Percentiles rank a stretch among this genome's conserved stretches.
Conservation (phyloP, 2,113 vertebrate species). For the Lophius piscatorius region DNA sequence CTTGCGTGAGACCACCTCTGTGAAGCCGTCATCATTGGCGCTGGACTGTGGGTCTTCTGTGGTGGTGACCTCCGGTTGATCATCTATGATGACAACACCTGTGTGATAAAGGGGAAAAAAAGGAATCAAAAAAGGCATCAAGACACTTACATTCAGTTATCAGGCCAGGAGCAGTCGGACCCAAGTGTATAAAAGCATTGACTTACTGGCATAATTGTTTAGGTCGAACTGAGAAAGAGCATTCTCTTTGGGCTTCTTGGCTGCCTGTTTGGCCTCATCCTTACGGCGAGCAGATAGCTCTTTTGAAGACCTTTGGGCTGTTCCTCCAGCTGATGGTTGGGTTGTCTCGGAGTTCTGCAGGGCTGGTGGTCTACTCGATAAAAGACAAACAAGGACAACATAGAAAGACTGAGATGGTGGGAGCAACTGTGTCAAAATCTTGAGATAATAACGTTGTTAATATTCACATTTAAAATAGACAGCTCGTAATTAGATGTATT, state of each 20-base stretch:
- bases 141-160: neutral
- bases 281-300: slow-evolving; percentile 87
- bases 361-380: slow-evolving; percentile 56
- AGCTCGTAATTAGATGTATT: no score
- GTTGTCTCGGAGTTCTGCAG: slow-evolving; percentile 82
- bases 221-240: slow-evolving; percentile 98
- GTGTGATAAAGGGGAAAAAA: slow-evolving; percentile 51
- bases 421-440: no score
- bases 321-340: slow-evolving; percentile 62
- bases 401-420: no score
- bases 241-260: slow-evolving; percentile 96
- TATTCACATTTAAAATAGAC: no score
- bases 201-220: slow-evolving; percentile 98
- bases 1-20: slow-evolving; percentile 97
- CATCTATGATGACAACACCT: slow-evolving; percentile 99
- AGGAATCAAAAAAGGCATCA: neutral
- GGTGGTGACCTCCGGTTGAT: slow-evolving; percentile 98
- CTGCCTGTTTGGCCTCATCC: slow-evolving; percentile 90
- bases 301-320: slow-evolving; percentile 82
- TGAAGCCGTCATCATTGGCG: slow-evolving; percentile 95
- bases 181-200: neutral
- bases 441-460: no score
- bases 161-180: neutral
- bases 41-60: slow-evolving; percentile 95
- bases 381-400: neutral